phyloP scores from a whole-genome alignment of 2,888 invertebrate species.

The Ectemnius lituratus region DNA sequence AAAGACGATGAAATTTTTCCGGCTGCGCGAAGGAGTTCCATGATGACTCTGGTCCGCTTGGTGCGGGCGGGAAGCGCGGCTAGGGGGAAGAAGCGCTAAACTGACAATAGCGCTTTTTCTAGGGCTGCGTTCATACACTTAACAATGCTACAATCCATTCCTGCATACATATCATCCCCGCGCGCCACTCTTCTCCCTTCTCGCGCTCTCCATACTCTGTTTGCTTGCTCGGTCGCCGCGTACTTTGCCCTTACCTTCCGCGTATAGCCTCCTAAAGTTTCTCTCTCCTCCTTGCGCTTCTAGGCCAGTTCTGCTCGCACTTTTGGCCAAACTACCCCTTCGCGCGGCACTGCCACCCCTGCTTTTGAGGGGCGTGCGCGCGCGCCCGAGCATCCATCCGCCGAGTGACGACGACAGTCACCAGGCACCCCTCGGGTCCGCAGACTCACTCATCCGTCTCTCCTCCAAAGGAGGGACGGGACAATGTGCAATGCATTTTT shows the following conservation, averaged over 20 bases:
- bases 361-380: neutral
- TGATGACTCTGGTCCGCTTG: constrained; percentile 30
- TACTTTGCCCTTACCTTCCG: constrained; percentile 9
- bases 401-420: constrained; percentile 20
- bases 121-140: constrained; percentile 52
- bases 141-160: constrained; percentile 65
- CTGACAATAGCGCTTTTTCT: constrained; percentile 69
- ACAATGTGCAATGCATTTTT: constrained; percentile 71
- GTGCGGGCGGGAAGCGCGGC: constrained; percentile 32
- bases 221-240: neutral
- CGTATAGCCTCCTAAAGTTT: constrained; percentile 8
- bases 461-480: constrained; percentile 37
- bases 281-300: neutral
- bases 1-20: constrained; percentile 45
- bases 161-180: constrained; percentile 34
- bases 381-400: constrained; percentile 31
- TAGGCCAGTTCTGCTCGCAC: constrained; percentile 7
- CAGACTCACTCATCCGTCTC: constrained; percentile 24
- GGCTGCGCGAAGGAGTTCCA: constrained; percentile 31
- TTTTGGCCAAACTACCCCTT: constrained; percentile 36
- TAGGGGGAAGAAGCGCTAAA: constrained; percentile 60
- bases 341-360: constrained; percentile 20
- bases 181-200: constrained; percentile 10
- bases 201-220: constrained; percentile 15
- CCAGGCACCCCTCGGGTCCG: constrained; percentile 27